These are phyloP conservation scores for Salticus scenicus DNA, from an alignment of 2,888 invertebrate species.

Conservation along the genomic window DNA sequence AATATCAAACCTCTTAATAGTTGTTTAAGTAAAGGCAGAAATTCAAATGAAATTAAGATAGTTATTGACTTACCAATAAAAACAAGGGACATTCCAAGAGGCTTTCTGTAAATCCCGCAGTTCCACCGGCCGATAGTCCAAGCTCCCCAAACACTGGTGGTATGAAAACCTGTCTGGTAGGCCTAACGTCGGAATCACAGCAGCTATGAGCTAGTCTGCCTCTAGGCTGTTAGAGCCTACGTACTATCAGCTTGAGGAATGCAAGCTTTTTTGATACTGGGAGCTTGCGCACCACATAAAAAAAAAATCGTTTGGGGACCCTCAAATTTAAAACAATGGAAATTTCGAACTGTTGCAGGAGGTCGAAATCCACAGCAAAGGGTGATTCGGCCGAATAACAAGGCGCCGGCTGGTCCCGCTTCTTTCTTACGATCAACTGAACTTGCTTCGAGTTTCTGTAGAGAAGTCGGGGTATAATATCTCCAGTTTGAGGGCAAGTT, in stretches of 20 bases:
- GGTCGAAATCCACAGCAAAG: neutral
- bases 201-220: conserved; percentile 61
- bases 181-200: conserved; percentile 58
- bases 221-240: conserved; percentile 64
- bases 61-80: conserved; percentile 7
- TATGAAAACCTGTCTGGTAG: conserved; percentile 65
- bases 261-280: neutral
- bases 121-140: conserved; percentile 44
- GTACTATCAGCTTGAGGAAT: conserved; percentile 54
- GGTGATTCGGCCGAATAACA: conserved; percentile 28
- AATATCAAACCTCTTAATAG: too few species aligned
- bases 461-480: conserved; percentile 20
- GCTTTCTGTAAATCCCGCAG: conserved; percentile 32
- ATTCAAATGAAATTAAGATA: neutral
- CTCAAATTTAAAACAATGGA: neutral
- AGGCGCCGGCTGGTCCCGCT: conserved; percentile 23
- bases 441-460: conserved; percentile 37
- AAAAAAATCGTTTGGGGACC: neutral
- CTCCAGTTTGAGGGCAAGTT: conserved; percentile 37
- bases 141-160: conserved; percentile 40
- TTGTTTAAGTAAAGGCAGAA: too few species aligned
- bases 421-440: conserved; percentile 19
- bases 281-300: conserved; percentile 11
- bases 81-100: conserved; percentile 22
- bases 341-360: neutral